phyloP scores from a whole-genome alignment of 2,888 invertebrate species.

The Plebejus melissa region DNA sequence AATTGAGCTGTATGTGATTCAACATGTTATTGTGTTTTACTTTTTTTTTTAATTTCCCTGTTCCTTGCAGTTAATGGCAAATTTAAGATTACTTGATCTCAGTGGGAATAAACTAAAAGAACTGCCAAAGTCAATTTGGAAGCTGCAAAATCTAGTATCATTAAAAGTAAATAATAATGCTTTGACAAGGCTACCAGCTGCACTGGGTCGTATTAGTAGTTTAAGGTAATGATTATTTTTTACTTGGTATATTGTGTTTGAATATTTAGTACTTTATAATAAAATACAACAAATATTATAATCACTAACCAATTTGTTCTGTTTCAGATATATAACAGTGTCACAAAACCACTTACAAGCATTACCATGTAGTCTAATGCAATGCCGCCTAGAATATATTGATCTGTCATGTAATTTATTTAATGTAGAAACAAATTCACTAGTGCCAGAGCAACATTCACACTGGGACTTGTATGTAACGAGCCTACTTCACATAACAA shows the following conservation, averaged over 20 bases:
- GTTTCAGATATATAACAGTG: constrained; percentile 74
- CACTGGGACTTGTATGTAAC: constrained; percentile 66
- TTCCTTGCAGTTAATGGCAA: constrained; percentile 60
- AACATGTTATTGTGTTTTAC: neutral
- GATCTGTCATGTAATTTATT: constrained; percentile 81
- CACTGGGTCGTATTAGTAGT: constrained; percentile 79
- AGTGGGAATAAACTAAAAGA: constrained; percentile 76
- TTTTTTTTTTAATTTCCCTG: neutral
- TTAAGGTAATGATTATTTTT: constrained; percentile 58
- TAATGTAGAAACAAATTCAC: constrained; percentile 40
- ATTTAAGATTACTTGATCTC: constrained; percentile 81
- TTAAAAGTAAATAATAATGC: constrained; percentile 82
- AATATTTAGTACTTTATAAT: neutral
- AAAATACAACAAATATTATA: neutral
- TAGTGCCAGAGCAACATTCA: constrained; percentile 38
- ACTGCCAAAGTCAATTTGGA: constrained; percentile 82
- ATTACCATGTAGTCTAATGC: constrained; percentile 81
- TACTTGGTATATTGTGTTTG: constrained; percentile 37
- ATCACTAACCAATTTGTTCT: neutral
- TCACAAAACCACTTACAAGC: constrained; percentile 74
- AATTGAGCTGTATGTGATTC: neutral
- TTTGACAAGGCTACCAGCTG: constrained; percentile 80
- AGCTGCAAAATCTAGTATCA: constrained; percentile 79
- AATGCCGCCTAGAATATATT: constrained; percentile 72
- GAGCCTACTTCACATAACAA: constrained; percentile 76